Conservation (phyloP, 2,888 invertebrate species). For the Syrista parreyssii region DNA sequence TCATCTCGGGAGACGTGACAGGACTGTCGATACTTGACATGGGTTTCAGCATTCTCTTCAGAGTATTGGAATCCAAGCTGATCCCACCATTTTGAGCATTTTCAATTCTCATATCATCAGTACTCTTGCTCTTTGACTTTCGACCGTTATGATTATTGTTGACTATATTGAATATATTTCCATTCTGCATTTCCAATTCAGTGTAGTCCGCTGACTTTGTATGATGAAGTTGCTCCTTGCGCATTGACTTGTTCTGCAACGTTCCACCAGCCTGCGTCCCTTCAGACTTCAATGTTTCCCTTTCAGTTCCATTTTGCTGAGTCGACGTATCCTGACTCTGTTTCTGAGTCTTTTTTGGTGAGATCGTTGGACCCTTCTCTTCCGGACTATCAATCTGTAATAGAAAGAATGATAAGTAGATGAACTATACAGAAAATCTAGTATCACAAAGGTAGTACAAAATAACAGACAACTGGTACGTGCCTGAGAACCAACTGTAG, state of each 20-base stretch:
- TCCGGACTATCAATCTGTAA: slow-evolving; percentile 59
- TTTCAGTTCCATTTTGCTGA: slow-evolving; percentile 56
- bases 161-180: slow-evolving; percentile 62
- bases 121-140: slow-evolving; percentile 87
- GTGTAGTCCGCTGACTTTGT: slow-evolving; percentile 70
- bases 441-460: neutral
- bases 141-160: slow-evolving; percentile 68
- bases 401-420: neutral
- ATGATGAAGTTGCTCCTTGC: slow-evolving; percentile 61
- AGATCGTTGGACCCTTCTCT: slow-evolving; percentile 67
- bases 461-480: slow-evolving; percentile 11
- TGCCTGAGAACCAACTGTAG: slow-evolving; percentile 70
- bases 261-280: slow-evolving; percentile 87
- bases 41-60: slow-evolving; percentile 94
- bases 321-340: slow-evolving; percentile 68
- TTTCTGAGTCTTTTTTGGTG: slow-evolving; percentile 67
- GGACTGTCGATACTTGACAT: slow-evolving; percentile 92
- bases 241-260: slow-evolving; percentile 66
- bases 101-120: slow-evolving; percentile 82
- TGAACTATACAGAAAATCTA: neutral
- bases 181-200: slow-evolving; percentile 67
- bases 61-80: slow-evolving; percentile 82
- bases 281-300: slow-evolving; percentile 78
- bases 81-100: slow-evolving; percentile 64
- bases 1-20: slow-evolving; percentile 92